Evolutionary conservation across 2,888 invertebrate species (phyloP), one percentile per base, ranked within the genome.

Genomic region (Linyphia triangularis): DNA sequence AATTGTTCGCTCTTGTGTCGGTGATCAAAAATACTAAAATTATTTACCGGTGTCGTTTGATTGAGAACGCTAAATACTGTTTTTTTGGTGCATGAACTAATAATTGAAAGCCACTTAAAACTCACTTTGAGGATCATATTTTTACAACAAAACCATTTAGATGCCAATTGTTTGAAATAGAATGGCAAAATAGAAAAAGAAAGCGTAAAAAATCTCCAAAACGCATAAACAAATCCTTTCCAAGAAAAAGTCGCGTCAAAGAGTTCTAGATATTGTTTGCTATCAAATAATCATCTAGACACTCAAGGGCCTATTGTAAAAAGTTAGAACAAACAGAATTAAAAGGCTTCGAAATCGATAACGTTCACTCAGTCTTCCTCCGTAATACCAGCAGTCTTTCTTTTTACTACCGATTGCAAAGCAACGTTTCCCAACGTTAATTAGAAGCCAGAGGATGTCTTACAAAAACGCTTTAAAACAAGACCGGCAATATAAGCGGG

Each of bases 391-490:
- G 75, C 77, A 75, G 77, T 79, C 65, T 79, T 86, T 86, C 86
- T 86, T 86, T 79, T 67, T 73, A 72, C 73, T 70, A 33, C 43
- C 85, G 70, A 78, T 77, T 67, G 85, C 85, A 59, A 78, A 85
- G 85, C 78, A 79, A 81, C 79, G 73, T 72, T 73, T 85, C 77
- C 77, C 28, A 69, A 40, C 33, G 65, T 86, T 86, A 79, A 81
- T 81, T 81, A 79, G 86, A 81, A 63, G 79, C 70, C 65, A 63
- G 65, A 69, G 26, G 79, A 73, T 24, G 61, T 57, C 63, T 24
- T 63, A 79, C 72, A 86, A 86, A 86, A 86, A 86, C 86, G 79
- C 69, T 51, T 73, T 79, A 86, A 86, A 86, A 86, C 86, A 86
- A 79, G 84, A 85, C 75, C 75, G 75, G 75, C 84, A 85, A 86